phyloP scores from a whole-genome alignment of 2,113 vertebrate species.

The Xenopus borealis region DNA sequence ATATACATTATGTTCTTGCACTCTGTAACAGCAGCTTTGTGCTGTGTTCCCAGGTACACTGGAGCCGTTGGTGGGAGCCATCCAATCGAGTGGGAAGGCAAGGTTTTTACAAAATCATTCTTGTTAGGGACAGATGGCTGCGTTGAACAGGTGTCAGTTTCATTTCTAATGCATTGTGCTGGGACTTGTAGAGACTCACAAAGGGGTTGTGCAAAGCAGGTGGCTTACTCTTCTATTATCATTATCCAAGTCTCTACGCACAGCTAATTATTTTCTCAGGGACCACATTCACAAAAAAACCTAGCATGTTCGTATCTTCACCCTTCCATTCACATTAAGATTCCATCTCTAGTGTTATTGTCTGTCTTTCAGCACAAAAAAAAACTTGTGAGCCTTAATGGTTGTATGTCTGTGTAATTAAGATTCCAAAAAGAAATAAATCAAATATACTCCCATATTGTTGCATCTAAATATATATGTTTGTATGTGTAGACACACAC shows the following conservation, averaged over 20 bases:
- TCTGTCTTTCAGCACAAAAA: not conserved
- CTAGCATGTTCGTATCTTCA: slow-evolving; percentile 29
- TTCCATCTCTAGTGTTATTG: not conserved
- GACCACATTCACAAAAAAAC: slow-evolving; percentile 36
- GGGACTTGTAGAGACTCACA: slow-evolving; percentile 64
- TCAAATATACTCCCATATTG: no score
- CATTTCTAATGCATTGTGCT: slow-evolving; percentile 61
- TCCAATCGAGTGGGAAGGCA: slow-evolving; percentile 41
- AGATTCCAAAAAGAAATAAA: no score
- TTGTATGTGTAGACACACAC: no score
- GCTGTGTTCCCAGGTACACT: slow-evolving; percentile 54
- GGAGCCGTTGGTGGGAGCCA: slow-evolving; percentile 54
- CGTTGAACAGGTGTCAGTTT: slow-evolving; percentile 73
- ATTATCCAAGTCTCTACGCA: slow-evolving; percentile 52
- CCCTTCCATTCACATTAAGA: slow-evolving; percentile 15
- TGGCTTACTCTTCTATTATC: slow-evolving; percentile 58
- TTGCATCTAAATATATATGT: no score
- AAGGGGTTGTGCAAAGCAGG: slow-evolving; percentile 63
- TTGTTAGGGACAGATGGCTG: slow-evolving; percentile 67
- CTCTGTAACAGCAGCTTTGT: slow-evolving; percentile 27
- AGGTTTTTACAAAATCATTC: slow-evolving; percentile 53
- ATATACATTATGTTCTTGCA: not conserved
- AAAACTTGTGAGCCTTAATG: not conserved
- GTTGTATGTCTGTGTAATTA: no score
- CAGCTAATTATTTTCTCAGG: slow-evolving; percentile 57